These are phyloP conservation scores for Arrhopalites spinosus DNA, from an alignment of 2,888 invertebrate species.

Conservation along the genomic window DNA sequence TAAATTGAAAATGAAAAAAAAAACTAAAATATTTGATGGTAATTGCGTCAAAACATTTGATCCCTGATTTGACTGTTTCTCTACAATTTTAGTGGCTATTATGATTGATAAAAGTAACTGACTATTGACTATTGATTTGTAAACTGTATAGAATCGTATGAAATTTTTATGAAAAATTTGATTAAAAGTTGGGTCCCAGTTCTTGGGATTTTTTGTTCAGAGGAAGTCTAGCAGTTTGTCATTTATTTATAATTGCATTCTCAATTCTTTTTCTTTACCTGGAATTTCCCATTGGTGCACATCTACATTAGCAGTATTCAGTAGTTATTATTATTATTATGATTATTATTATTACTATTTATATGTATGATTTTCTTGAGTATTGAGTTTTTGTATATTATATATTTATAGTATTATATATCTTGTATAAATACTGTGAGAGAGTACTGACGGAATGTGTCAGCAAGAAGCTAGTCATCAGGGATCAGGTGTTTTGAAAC, in stretches of 20 bases:
- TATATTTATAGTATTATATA: too few species aligned
- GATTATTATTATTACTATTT: too few species aligned
- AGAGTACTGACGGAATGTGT: background rate
- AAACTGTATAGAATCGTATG: slow-evolving; percentile 9
- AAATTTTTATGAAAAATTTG: slow-evolving; percentile 41
- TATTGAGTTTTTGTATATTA: too few species aligned
- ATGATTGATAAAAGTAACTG: background rate
- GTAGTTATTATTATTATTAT: too few species aligned
- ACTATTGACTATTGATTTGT: slow-evolving; percentile 20
- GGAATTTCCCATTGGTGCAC: background rate
- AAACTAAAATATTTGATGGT: slow-evolving; percentile 12
- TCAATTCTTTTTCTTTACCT: slow-evolving; percentile 4
- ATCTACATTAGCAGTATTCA: too few species aligned
- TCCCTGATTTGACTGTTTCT: slow-evolving; percentile 36
- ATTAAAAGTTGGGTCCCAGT: slow-evolving; percentile 43
- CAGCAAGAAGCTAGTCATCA: slow-evolving; percentile 8
- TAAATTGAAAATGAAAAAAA: background rate
- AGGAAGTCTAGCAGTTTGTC: slow-evolving; percentile 28
- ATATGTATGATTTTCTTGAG: too few species aligned
- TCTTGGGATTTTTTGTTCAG: slow-evolving; percentile 54
- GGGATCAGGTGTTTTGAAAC: slow-evolving; percentile 39
- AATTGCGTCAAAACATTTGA: slow-evolving; percentile 46
- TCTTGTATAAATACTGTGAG: too few species aligned
- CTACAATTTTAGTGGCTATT: background rate
- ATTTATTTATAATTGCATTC: slow-evolving; percentile 37